phyloP scores from a whole-genome alignment of 2,888 invertebrate genomes.

The Plebejus anna region DNA sequence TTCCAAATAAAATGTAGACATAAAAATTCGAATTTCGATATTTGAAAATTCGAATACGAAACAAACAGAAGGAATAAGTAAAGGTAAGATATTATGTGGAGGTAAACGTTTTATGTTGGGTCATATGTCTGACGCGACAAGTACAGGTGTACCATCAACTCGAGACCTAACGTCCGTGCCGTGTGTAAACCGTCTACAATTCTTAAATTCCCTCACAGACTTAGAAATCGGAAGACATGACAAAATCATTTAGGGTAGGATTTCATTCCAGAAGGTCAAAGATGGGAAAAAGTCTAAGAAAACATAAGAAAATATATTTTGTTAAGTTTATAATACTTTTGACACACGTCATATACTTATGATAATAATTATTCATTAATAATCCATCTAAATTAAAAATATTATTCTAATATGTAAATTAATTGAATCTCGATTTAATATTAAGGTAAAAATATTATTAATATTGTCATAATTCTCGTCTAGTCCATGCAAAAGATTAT shows the following conservation, averaged over 20 bases:
- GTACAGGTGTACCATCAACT: not conserved
- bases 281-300: too few species aligned
- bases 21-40: not conserved
- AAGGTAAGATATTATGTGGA: not conserved
- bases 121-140: constrained; percentile 2
- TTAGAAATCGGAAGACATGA: not conserved
- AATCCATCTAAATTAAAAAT: not conserved
- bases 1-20: not conserved
- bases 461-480: not conserved
- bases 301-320: too few species aligned
- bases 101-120: not conserved
- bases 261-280: too few species aligned
- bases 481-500: not conserved
- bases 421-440: not conserved
- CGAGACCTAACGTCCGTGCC: constrained; percentile 2
- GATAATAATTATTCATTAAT: too few species aligned
- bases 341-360: too few species aligned
- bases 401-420: not conserved
- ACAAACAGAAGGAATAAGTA: not conserved
- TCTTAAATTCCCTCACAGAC: not conserved
- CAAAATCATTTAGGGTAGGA: not conserved
- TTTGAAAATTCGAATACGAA: not conserved
- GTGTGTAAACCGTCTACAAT: not conserved
- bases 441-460: not conserved
- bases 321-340: too few species aligned